Evolutionary conservation across 2,888 invertebrate species (phyloP).

Genomic region (Bimastos eiseni): DNA sequence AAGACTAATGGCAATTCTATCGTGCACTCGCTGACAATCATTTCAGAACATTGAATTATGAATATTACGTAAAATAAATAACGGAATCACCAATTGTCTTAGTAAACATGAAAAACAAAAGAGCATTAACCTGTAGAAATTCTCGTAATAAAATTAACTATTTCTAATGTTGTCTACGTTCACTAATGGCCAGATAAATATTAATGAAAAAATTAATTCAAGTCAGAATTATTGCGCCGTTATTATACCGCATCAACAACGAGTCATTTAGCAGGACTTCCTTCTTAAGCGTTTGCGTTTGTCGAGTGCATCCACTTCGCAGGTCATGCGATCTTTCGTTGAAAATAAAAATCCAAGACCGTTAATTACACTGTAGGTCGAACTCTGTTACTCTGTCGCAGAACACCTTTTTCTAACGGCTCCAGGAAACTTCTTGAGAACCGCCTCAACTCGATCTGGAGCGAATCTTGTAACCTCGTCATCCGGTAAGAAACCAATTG

Average conservation of each 20-base stretch:
- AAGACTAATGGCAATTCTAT: background rate
- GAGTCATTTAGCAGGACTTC: too few relatives aligned
- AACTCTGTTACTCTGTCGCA: background rate
- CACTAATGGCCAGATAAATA: background rate
- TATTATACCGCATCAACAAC: too few relatives aligned
- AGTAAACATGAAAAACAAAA: background rate
- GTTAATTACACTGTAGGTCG: background rate
- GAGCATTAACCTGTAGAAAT: background rate
- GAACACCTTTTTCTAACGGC: background rate
- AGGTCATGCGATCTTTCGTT: too few relatives aligned
- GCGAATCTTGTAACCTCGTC: slow-evolving; percentile 38
- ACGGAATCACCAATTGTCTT: background rate
- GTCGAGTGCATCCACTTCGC: too few relatives aligned
- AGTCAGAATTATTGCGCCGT: too few relatives aligned
- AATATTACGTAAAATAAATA: background rate
- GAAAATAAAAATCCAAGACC: background rate
- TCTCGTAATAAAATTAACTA: background rate
- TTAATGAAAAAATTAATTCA: too few relatives aligned
- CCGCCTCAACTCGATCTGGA: slow-evolving; percentile 34
- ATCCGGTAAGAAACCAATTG: slow-evolving; percentile 37
- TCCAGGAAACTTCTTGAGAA: slow-evolving; percentile 20
- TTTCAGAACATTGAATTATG: background rate
- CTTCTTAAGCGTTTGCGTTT: too few relatives aligned
- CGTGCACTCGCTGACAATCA: background rate
- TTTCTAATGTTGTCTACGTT: background rate